Conservation (phyloP, 2,113 vertebrate species). For the western clawed frog (Xenopus tropicalis) region DNA sequence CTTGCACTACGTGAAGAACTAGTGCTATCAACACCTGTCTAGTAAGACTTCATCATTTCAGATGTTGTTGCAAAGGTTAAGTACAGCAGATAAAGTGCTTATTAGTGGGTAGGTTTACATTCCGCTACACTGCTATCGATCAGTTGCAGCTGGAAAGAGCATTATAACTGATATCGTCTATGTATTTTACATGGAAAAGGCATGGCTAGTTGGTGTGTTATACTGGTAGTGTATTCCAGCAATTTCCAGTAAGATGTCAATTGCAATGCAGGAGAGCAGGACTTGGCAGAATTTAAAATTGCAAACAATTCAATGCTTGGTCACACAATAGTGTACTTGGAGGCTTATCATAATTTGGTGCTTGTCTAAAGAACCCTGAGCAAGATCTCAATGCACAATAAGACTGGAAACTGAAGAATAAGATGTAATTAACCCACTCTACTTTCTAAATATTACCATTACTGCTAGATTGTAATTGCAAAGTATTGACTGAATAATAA, state of each 20-base stretch:
- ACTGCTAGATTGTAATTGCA: too few species aligned
- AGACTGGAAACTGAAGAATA: not conserved
- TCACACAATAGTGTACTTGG: slow-evolving; percentile 35
- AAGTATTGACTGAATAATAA: too few species aligned
- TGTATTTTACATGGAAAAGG: too few species aligned
- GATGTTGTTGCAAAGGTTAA: slow-evolving; percentile 79
- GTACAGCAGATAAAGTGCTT: slow-evolving; percentile 80
- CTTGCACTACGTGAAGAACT: slow-evolving; percentile 73
- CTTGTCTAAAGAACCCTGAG: slow-evolving; percentile 43
- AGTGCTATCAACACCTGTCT: slow-evolving; percentile 81
- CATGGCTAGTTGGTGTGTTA: too few species aligned
- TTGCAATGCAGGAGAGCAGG: too few species aligned
- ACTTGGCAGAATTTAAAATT: slow-evolving; percentile 44
- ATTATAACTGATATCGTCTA: too few species aligned
- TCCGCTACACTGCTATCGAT: slow-evolving; percentile 71
- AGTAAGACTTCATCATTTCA: slow-evolving; percentile 71
- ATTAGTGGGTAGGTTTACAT: slow-evolving; percentile 80
- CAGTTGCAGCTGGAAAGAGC: slow-evolving; percentile 64
- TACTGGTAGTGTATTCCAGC: not conserved
- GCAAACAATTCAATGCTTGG: slow-evolving; percentile 53
- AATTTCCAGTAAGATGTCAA: slow-evolving; percentile 21
- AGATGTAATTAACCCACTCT: slow-evolving; percentile 39
- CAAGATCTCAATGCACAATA: slow-evolving; percentile 4
- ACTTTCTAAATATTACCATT: not conserved
- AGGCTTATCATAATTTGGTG: slow-evolving; percentile 41